phyloP scores from a whole-genome alignment of 2,113 vertebrate species.

The Bos indicus region DNA sequence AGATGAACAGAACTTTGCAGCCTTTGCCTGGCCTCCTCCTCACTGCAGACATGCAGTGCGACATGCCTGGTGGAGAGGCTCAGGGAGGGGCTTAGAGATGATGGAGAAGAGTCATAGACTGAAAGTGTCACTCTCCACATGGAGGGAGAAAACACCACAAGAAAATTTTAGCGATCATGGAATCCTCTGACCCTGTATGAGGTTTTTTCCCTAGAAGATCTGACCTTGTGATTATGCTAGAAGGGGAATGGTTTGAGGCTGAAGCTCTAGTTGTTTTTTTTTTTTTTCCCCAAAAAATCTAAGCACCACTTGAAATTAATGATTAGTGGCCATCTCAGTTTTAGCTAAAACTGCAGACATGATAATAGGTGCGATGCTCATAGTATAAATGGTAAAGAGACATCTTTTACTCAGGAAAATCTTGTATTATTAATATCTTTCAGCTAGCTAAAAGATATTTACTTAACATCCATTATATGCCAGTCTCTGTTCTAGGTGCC shows the following conservation, averaged over 20 bases:
- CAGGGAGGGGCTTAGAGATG: not conserved
- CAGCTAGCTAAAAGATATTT: not conserved
- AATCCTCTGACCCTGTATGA: not conserved
- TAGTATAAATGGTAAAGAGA: not conserved
- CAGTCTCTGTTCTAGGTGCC: not conserved
- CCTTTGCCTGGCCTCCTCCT: not conserved
- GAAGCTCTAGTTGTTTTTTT: not conserved
- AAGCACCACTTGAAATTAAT: not conserved
- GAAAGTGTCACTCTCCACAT: not conserved
- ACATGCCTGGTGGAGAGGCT: not conserved
- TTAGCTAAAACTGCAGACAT: not conserved
- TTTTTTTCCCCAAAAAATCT: not conserved
- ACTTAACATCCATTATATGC: not conserved
- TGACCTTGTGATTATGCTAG: not conserved
- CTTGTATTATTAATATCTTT: not conserved
- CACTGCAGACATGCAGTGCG: accelerated
- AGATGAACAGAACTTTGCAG: not conserved
- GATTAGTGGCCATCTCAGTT: not conserved
- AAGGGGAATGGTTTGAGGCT: not conserved
- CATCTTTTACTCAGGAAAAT: not conserved
- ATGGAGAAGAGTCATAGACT: not conserved
- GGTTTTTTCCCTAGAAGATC: not conserved
- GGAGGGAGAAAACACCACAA: not conserved
- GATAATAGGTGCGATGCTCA: not conserved
- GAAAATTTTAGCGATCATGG: not conserved